A percentile compares a stretch with the other conserved stretches of the same genome.
These are phyloP conservation scores for Exephanes ischioxanthus DNA, from an alignment of 2,888 invertebrate species.

Conservation along the genomic window DNA sequence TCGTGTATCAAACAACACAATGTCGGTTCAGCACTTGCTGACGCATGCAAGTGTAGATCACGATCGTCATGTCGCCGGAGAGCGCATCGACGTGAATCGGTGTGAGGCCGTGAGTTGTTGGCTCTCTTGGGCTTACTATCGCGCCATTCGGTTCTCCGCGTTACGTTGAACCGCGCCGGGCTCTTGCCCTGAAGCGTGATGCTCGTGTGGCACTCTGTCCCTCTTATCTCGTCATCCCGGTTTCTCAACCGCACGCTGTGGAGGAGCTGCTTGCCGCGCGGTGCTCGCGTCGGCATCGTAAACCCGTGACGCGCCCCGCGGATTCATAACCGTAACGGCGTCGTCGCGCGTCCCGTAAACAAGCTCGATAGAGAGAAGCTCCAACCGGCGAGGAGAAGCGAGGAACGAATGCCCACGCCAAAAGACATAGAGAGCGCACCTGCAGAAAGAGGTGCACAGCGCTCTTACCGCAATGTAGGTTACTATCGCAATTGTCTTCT, in stretches of 20 bases:
- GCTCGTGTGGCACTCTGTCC: neutral
- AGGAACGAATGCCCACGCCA: constrained; percentile 21
- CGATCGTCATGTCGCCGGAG: constrained; percentile 43
- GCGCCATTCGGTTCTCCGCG: constrained; percentile 13
- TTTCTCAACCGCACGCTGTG: constrained; percentile 15
- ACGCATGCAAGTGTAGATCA: constrained; percentile 40
- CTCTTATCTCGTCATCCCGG: constrained; percentile 45
- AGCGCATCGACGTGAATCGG: constrained; percentile 56
- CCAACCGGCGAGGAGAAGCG: neutral
- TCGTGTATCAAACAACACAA: constrained; percentile 19
- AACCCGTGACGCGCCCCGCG: constrained; percentile 35
- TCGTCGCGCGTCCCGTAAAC: constrained; percentile 71
- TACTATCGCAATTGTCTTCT: constrained; percentile 78
- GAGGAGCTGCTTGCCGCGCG: neutral
- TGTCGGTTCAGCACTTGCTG: constrained; percentile 24
- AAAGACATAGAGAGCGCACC: constrained; percentile 1
- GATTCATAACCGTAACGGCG: constrained; percentile 77
- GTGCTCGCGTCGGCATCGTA: neutral
- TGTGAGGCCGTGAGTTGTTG: neutral
- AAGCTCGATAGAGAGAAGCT: constrained; percentile 58
- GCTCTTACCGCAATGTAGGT: constrained; percentile 74
- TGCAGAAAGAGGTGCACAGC: constrained; percentile 25
- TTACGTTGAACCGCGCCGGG: neutral
- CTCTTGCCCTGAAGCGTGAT: neutral
- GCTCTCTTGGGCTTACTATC: constrained; percentile 19